Percentiles rank a stretch among this genome's conserved stretches.
These are phyloP conservation scores for Aricia agestis DNA, from an alignment of 1,140 invertebrate species.

Conservation along the genomic window DNA sequence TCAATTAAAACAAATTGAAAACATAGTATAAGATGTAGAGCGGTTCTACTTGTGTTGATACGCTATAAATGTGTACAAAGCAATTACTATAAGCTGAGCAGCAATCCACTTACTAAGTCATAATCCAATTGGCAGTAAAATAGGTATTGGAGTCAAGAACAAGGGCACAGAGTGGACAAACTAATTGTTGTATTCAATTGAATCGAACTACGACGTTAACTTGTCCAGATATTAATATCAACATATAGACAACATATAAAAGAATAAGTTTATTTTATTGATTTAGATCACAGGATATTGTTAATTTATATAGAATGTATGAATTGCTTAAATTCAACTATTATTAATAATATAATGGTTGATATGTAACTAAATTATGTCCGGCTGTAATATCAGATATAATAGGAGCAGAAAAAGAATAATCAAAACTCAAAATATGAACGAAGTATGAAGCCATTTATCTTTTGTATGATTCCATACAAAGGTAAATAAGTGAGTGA, in stretches of 20 bases:
- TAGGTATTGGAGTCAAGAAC: slow-evolving; percentile 2
- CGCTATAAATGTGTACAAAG: not conserved
- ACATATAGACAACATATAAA: too few relatives aligned
- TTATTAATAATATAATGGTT: too few relatives aligned
- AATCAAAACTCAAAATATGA: not conserved
- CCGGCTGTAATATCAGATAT: too few relatives aligned
- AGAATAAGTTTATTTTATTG: too few relatives aligned
- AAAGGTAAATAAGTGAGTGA: not conserved
- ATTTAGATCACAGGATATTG: too few relatives aligned
- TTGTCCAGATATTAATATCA: too few relatives aligned
- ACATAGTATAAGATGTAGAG: not conserved
- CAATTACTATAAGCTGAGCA: slow-evolving; percentile 3
- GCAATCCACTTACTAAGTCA: not conserved
- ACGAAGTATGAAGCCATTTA: not conserved
- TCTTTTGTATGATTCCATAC: not conserved
- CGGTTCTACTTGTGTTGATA: not conserved
- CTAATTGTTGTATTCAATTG: not conserved
- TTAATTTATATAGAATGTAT: too few relatives aligned
- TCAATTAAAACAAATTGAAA: not conserved
- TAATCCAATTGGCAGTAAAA: not conserved
- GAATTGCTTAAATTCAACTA: too few relatives aligned
- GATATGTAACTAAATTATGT: too few relatives aligned
- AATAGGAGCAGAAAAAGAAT: too few relatives aligned
- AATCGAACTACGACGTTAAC: not conserved
- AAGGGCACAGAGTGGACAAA: not conserved